Evolutionary conservation across 1,140 invertebrate species (phyloP), one percentile per base, ranked within the genome.

Genomic region (Drosophila serrata): DNA sequence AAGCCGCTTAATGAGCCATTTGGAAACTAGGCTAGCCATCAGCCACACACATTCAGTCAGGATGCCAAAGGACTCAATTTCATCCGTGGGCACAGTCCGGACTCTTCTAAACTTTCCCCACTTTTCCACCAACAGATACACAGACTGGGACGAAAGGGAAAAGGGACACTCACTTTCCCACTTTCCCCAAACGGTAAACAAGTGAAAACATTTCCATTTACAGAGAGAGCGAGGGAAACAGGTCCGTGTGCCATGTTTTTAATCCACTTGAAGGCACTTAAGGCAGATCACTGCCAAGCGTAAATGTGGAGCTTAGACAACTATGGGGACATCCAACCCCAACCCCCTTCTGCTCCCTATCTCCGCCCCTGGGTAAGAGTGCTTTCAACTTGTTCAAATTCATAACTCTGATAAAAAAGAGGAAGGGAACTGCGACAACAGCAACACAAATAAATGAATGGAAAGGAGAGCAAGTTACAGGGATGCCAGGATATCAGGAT

Each of bases 251-350:
- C 75, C 75, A 76, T 87, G 72, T 82, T 87, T 87, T 87, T 87
- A 87, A 87, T 87, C 75, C 82, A 82, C 84, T 87, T 82, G 65
- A 72, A 77, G 82, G 65, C 75, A 87, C 84, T 87, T 82, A 76
- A 76, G 82, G 63, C 59, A 68, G 62, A 64, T 76, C 63, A 62
- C 48, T 75, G 81, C 80, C 80, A 48, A 67, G 69, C 56, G 70
- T 49, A 62, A 79, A 62, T 78, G 80, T 46, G 74, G 27, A 70
- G 43, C 48, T 69, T 48, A 69, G 64, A 48, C 46, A 56, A 48
- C 49, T 56, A 45, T 11, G 33, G 1, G 22, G 27, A n/a, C 22
- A 43, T 27, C 49, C 33, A 6, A 9, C 31, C 31, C 31, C 31
- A 33, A 9, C 9, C 31, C 31, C 31, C 31, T 9, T 15, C 48